A percentile compares a stretch with the other conserved stretches of the same genome.
These are phyloP conservation scores for Paramormyrops hopkinsi DNA, from an alignment of 2,797 vertebrate species.

Conservation along the genomic window DNA sequence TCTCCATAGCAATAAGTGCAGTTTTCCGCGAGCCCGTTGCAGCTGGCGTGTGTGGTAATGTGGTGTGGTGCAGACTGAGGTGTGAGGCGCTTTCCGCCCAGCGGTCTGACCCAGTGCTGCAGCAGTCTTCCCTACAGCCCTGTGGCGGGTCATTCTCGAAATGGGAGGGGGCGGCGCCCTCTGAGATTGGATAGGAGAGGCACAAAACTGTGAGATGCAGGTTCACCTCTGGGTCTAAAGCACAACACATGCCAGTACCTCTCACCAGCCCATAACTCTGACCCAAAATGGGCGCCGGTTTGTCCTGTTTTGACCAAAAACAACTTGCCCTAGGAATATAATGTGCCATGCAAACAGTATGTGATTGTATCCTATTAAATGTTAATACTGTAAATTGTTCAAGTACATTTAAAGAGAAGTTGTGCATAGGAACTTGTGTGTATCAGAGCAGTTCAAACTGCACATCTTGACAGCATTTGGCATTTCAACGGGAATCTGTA, in stretches of 20 bases:
- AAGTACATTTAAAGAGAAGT: not conserved
- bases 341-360: constrained; percentile 1
- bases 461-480: not conserved
- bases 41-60: constrained; percentile 19
- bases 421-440: not conserved
- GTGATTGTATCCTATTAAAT: constrained; percentile 15
- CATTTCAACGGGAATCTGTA: not conserved
- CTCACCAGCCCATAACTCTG: not conserved
- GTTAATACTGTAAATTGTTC: constrained; percentile 1
- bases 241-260: not conserved
- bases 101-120: not conserved
- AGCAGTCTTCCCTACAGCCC: too few species aligned
- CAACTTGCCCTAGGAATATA: not conserved
- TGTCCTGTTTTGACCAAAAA: constrained; percentile 7
- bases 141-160: too few species aligned
- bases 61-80: not conserved
- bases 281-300: not conserved
- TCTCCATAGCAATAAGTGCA: constrained; percentile 21
- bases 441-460: not conserved
- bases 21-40: not conserved
- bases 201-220: not conserved
- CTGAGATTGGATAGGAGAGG: not conserved
- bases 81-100: constrained; percentile 25
- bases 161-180: not conserved
- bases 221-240: not conserved